Evolutionary conservation across 2,113 vertebrate species (phyloP).

Genomic region (Sceloporus tristichus): DNA sequence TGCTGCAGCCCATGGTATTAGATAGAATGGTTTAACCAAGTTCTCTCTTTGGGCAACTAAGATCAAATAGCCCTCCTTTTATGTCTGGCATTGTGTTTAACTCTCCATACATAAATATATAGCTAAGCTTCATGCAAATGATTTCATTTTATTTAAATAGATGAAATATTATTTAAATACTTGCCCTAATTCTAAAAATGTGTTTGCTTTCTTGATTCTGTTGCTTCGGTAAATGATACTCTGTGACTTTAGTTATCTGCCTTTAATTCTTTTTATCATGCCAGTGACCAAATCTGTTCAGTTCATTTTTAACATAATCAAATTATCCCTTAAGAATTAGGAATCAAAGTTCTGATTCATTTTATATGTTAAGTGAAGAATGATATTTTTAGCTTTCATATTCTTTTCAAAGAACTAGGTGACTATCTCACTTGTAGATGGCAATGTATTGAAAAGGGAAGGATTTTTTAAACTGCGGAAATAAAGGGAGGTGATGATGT

Average conservation of each 20-base stretch:
- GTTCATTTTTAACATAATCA: constrained; percentile 9
- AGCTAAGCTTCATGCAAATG: constrained; percentile 55
- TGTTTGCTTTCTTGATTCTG: constrained; percentile 63
- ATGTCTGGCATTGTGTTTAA: constrained; percentile 70
- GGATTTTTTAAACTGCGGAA: constrained; percentile 59
- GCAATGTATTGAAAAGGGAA: constrained; percentile 64
- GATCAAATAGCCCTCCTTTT: constrained; percentile 79
- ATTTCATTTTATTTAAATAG: constrained; percentile 49
- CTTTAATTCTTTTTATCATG: constrained; percentile 62
- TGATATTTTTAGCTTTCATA: constrained; percentile 65
- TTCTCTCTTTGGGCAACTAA: constrained; percentile 76
- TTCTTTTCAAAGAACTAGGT: constrained; percentile 51
- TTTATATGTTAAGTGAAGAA: constrained; percentile 41
- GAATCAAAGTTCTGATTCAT: constrained; percentile 53
- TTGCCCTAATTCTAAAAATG: constrained; percentile 63
- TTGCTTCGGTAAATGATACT: constrained; percentile 66
- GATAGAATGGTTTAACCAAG: constrained; percentile 73
- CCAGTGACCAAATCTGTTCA: constrained; percentile 53
- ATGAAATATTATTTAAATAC: constrained; percentile 52
- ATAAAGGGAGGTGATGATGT: constrained; percentile 60
- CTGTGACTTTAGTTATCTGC: constrained; percentile 56
- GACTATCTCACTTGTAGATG: constrained; percentile 58
- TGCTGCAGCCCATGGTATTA: constrained; percentile 65
- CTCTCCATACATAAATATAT: constrained; percentile 69
- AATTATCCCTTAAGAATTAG: constrained; percentile 55